phyloP scores from a whole-genome alignment of 1,140 invertebrate species.

The Papilio glaucus region DNA sequence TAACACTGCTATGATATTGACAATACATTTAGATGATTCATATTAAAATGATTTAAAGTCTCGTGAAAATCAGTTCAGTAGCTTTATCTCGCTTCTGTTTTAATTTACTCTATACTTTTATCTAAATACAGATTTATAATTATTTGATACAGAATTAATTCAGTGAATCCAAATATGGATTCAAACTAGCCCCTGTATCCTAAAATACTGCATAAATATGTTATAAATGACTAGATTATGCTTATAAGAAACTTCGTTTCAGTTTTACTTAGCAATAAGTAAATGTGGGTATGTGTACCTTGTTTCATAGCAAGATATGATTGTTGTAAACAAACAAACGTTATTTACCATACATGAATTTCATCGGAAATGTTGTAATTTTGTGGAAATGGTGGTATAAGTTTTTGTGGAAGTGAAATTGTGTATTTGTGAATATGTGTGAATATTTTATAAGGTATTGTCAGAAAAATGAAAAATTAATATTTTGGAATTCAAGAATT shows the following conservation, averaged over 20 bases:
- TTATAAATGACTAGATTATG: constrained; percentile 42
- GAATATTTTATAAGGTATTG: too few species aligned
- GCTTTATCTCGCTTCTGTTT: neutral
- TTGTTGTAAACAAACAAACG: too few species aligned
- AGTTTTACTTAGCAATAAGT: constrained; percentile 18
- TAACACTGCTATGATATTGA: neutral
- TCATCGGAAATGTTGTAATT: too few species aligned
- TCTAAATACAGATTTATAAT: neutral
- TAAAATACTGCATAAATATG: constrained; percentile 34
- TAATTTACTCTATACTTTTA: neutral
- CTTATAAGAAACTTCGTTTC: constrained; percentile 44
- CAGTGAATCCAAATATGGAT: constrained; percentile 41
- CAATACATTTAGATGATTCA: neutral
- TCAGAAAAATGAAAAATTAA: too few species aligned
- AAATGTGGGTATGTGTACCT: constrained; percentile 9
- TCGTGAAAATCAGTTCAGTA: constrained; percentile 16
- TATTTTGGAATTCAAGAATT: too few species aligned
- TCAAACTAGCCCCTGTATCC: constrained; percentile 44
- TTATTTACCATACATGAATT: too few species aligned
- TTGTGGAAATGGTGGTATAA: too few species aligned
- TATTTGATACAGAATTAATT: constrained; percentile 1
- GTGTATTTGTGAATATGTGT: too few species aligned
- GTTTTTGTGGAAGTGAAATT: too few species aligned
- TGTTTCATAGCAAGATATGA: too few species aligned
- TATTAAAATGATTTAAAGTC: constrained; percentile 19